Evolutionary conservation across 2,888 invertebrate species (phyloP), one percentile per base, ranked within the genome.

Genomic region (Hirtodrosophila histrioides): DNA sequence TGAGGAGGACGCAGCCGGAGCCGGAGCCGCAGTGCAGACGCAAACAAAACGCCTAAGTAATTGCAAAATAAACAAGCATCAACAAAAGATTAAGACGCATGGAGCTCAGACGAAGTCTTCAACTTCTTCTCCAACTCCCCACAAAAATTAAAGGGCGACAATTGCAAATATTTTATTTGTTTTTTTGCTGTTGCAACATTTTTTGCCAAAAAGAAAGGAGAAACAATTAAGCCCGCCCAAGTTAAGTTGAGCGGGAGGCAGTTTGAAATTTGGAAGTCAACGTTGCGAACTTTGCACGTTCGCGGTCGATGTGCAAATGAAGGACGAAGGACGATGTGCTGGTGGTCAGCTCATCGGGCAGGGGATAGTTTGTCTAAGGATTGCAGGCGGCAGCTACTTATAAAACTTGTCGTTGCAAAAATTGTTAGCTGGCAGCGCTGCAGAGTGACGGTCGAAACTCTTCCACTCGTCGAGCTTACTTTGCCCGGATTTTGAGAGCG

Each of bases 51-150:
- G 88, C 89, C 89, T 89, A 88, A 88, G 89, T 89, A 89, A 88
- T 88, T 88, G 89, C 89, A 89, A 75, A 89, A 89, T 89, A 88
- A 88, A 88, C 89, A 88, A 89, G 84, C 89, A 88, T 89, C 88
- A 88, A 89, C 89, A 89, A 86, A 88, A 88, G 89, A 88, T 89
- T 89, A 88, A 89, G 89, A 88, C 86, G 75, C 80, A 68, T 63
- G 61, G 57, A 61, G 53, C 68, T 12, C 29, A 50, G 60, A 49
- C 43, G 39, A 50, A 50, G 45, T 31, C 48, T 24, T 43, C 29
- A 37, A 10, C 50, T 40, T 8, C 40, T 33, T 5, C 36, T n/a
- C 17, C 36, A 10, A 17, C 57, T 37, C 11, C 48, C 48, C 36
- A 3, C 44, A 8, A 44, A 33, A 33, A 49, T 29, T 41, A 51